phyloP scores from a whole-genome alignment of 2,888 invertebrate genomes.

The Nephrotoma guestfalica region DNA sequence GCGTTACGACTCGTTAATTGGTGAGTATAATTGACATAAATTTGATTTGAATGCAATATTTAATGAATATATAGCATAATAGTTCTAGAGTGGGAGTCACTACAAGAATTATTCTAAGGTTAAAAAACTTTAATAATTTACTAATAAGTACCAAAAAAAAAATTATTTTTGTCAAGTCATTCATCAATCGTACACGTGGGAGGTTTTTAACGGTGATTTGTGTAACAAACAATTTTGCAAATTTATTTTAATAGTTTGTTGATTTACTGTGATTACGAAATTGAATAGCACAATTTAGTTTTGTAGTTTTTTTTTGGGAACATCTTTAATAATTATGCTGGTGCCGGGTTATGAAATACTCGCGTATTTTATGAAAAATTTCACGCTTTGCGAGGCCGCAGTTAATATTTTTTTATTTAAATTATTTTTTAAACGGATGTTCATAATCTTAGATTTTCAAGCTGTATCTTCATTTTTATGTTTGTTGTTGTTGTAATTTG shows the following conservation, averaged over 20 bases:
- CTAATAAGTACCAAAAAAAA: background rate
- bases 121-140: background rate
- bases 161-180: background rate
- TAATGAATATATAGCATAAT: background rate
- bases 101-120: background rate
- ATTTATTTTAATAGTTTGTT: background rate
- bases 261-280: background rate
- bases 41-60: background rate
- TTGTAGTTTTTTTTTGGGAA: background rate
- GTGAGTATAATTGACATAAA: background rate
- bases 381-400: background rate
- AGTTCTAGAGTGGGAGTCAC: background rate
- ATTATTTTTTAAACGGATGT: background rate
- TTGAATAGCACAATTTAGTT: background rate
- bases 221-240: background rate
- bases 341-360: background rate
- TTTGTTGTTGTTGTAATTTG: background rate
- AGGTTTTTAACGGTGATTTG: background rate
- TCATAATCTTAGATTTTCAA: background rate
- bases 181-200: background rate
- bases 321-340: background rate
- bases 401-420: background rate
- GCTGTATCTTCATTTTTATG: background rate
- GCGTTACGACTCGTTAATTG: background rate
- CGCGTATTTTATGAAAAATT: background rate